Percentiles rank a stretch among this genome's conserved stretches.
Evolutionary conservation across 2,888 invertebrate species (phyloP).

Genomic region (Oxycera nigricornis): DNA sequence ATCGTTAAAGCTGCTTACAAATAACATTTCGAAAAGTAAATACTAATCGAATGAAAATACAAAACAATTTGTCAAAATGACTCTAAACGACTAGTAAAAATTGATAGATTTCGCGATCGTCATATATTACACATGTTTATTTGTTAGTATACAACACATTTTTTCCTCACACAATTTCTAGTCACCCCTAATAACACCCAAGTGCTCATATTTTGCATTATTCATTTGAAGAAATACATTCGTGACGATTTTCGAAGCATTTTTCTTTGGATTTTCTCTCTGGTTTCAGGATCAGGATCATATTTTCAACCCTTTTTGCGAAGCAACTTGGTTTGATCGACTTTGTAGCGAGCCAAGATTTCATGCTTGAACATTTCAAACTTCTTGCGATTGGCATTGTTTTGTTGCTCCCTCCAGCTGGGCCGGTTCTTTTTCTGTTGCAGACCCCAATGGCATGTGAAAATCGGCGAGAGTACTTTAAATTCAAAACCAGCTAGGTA

Average conservation of each 20-base stretch:
- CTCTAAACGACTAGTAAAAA: slow-evolving; percentile 9
- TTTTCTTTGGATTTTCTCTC: neutral
- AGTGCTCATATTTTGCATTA: too few relatives aligned
- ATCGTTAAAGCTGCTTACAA: slow-evolving; percentile 22
- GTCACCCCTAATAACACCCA: too few relatives aligned
- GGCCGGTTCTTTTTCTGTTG: slow-evolving; percentile 81
- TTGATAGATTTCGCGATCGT: too few relatives aligned
- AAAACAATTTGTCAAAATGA: neutral
- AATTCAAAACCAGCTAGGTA: slow-evolving; percentile 88
- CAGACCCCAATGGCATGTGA: slow-evolving; percentile 90
- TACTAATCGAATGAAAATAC: neutral
- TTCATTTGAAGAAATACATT: neutral
- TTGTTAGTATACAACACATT: too few relatives aligned
- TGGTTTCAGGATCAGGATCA: too few relatives aligned
- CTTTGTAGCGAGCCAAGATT: slow-evolving; percentile 77
- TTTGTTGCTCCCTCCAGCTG: slow-evolving; percentile 86
- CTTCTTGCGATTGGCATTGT: slow-evolving; percentile 79
- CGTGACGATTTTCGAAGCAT: neutral
- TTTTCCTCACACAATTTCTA: too few relatives aligned
- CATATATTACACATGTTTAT: slow-evolving; percentile 5
- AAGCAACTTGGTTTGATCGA: slow-evolving; percentile 70
- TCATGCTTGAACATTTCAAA: slow-evolving; percentile 86
- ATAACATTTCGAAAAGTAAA: slow-evolving; percentile 10
- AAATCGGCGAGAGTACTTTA: slow-evolving; percentile 84
- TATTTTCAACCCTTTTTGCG: slow-evolving; percentile 48